Conservation (phyloP, 2,113 vertebrate genomes). For the Illadopsis cleaveri region DNA sequence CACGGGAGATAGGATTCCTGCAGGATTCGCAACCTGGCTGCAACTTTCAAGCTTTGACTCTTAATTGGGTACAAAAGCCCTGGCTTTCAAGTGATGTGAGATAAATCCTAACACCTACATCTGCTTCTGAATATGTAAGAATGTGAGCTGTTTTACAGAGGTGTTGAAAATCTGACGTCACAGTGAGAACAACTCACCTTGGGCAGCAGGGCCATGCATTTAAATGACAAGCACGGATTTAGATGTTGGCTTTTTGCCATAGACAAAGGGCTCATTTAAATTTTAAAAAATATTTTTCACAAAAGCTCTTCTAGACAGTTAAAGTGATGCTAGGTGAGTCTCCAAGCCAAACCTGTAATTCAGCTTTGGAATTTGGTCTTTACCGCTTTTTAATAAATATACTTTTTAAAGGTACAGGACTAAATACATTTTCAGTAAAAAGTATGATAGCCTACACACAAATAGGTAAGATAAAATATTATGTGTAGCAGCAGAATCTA, state of each 20-base stretch:
- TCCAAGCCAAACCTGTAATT: neutral
- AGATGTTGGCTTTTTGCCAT: neutral
- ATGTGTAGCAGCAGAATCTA: neutral
- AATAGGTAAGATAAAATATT: neutral
- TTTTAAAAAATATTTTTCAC: neutral
- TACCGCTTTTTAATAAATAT: neutral
- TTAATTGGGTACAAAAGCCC: neutral
- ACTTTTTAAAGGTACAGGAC: neutral
- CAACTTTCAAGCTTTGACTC: neutral
- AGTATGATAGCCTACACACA: neutral
- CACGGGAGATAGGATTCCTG: neutral
- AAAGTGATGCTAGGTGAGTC: neutral
- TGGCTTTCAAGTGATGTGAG: neutral
- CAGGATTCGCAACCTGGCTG: neutral
- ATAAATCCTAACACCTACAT: neutral
- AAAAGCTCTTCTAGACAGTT: neutral
- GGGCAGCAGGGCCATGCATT: neutral
- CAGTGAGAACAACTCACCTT: neutral
- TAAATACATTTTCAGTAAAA: neutral
- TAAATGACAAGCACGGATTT: neutral
- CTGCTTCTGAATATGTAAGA: neutral
- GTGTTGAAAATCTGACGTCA: neutral
- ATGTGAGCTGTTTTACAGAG: neutral
- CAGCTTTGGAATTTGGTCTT: slow-evolving; percentile 4
- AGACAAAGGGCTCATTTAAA: neutral